Percentiles rank a stretch among this genome's conserved stretches.
Conservation (phyloP, 2,797 vertebrate genomes). For the Prunella strophiata region DNA sequence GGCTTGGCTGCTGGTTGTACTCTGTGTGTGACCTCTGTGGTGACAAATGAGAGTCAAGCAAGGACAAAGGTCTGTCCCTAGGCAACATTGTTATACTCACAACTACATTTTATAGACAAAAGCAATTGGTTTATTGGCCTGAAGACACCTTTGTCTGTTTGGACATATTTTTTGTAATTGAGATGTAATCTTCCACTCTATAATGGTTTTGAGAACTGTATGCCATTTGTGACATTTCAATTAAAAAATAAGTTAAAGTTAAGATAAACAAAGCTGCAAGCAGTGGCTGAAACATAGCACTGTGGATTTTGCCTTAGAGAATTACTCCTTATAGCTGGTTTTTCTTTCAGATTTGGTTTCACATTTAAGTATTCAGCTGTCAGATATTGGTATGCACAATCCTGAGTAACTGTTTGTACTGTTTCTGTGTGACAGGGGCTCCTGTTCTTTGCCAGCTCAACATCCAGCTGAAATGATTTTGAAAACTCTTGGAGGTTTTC, state of each 20-base stretch:
- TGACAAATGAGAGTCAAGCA: background rate
- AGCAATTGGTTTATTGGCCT: background rate
- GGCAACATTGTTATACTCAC: background rate
- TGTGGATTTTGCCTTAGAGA: background rate
- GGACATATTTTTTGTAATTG: background rate
- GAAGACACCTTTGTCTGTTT: background rate
- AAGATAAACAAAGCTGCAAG: background rate
- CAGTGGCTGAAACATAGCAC: background rate
- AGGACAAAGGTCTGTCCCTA: background rate
- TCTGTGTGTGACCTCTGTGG: background rate
- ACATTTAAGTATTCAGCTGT: slow-evolving; percentile 3
- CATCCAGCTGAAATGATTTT: background rate
- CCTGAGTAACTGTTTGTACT: background rate
- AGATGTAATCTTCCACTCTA: background rate
- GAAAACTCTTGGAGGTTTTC: background rate
- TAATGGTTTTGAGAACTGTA: background rate
- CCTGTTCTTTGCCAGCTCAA: background rate
- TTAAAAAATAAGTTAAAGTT: background rate
- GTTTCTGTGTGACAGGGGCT: background rate
- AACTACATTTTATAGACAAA: background rate
- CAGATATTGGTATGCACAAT: background rate
- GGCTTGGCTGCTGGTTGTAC: background rate
- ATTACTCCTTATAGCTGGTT: background rate
- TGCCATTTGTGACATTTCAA: background rate
- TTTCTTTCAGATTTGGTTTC: background rate